A percentile compares a stretch with the other conserved stretches of the same genome.
Conservation (phyloP, 2,797 vertebrate genomes). For the Eospalax fontanierii region DNA sequence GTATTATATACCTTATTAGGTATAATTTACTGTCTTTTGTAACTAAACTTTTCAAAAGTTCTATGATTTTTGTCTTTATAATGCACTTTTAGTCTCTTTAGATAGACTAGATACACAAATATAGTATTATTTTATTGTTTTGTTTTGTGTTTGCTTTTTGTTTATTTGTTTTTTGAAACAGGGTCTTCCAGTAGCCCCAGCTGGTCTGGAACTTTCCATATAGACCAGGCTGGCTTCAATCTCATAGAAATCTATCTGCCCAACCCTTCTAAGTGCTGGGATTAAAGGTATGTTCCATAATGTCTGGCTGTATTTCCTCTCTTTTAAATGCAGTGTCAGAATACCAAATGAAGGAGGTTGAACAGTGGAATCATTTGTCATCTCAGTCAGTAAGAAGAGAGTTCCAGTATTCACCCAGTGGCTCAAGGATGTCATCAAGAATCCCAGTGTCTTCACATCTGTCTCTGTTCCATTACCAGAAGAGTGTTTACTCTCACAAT, state of each 20-base stretch:
- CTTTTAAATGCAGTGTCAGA: background rate
- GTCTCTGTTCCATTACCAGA: background rate
- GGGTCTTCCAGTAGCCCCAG: too few relatives aligned
- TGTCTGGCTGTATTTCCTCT: background rate
- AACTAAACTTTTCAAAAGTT: slow-evolving; percentile 3
- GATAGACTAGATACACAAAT: too few relatives aligned
- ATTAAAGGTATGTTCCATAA: too few relatives aligned
- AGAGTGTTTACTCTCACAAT: background rate
- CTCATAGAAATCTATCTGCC: too few relatives aligned
- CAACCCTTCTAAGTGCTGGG: too few relatives aligned
- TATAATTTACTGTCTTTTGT: background rate
- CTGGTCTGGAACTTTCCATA: too few relatives aligned
- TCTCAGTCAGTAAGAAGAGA: background rate
- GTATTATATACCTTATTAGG: background rate
- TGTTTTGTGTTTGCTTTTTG: too few relatives aligned
- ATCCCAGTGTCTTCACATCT: background rate
- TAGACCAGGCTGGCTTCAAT: too few relatives aligned
- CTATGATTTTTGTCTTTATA: background rate
- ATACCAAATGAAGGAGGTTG: slow-evolving; percentile 14
- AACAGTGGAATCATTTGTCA: slow-evolving; percentile 9
- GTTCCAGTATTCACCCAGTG: background rate
- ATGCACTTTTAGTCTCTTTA: background rate
- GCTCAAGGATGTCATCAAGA: background rate
- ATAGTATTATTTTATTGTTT: too few relatives aligned
- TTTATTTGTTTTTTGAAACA: too few relatives aligned